phyloP scores from a whole-genome alignment of 2,888 invertebrate genomes.

The Ametastegia equiseti region DNA sequence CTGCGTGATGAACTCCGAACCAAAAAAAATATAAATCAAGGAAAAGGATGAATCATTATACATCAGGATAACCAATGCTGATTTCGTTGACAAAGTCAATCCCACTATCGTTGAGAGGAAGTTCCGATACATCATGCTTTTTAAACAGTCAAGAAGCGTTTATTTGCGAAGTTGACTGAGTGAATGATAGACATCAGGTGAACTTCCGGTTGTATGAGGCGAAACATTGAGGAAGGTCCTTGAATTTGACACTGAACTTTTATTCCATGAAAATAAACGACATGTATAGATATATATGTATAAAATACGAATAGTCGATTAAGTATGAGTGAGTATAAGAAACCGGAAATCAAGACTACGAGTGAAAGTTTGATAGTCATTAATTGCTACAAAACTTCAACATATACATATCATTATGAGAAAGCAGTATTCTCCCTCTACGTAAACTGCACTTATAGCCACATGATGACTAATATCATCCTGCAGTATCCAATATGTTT shows the following conservation, averaged over 20 bases:
- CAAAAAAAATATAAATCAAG: not conserved
- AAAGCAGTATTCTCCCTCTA: slow-evolving; percentile 12
- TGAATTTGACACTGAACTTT: not conserved
- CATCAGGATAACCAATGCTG: not conserved
- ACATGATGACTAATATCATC: too few species aligned
- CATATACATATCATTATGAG: not conserved
- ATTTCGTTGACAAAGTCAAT: not conserved
- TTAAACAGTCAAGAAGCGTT: not conserved
- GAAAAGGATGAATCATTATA: not conserved
- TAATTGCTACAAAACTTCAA: not conserved
- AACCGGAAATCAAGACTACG: slow-evolving; percentile 11
- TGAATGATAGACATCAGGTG: too few species aligned
- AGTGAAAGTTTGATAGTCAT: slow-evolving; percentile 27
- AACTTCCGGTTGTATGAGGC: slow-evolving; percentile 1
- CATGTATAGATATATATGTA: not conserved
- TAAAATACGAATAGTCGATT: too few species aligned
- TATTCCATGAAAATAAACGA: not conserved
- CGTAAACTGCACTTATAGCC: too few species aligned
- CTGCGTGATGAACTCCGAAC: not conserved
- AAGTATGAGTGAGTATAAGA: not conserved
- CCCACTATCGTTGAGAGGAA: not conserved
- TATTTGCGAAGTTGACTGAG: not conserved
- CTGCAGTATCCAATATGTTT: too few species aligned
- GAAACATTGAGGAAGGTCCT: slow-evolving; percentile 24
- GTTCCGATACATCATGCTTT: not conserved